Percentiles rank a stretch among this genome's conserved stretches.
These are phyloP conservation scores for Noctua janthina DNA, from an alignment of 2,888 invertebrate species.

Conservation along the genomic window DNA sequence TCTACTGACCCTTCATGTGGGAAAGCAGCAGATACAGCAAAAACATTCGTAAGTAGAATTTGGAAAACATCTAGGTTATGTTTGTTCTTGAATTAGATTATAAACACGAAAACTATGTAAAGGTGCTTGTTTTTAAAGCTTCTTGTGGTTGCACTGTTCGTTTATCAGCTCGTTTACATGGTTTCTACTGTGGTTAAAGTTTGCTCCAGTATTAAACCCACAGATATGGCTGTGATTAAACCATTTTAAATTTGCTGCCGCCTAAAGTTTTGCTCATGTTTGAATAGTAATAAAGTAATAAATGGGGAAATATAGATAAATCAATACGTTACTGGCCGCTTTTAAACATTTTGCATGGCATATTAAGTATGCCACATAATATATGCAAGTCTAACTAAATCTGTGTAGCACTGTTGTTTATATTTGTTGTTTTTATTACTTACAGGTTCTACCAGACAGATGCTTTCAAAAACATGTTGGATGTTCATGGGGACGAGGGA, in stretches of 20 bases:
- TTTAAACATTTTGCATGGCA: background rate
- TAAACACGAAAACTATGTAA: constrained; percentile 26
- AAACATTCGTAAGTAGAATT: constrained; percentile 79
- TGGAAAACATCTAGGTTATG: constrained; percentile 76
- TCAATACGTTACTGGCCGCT: background rate
- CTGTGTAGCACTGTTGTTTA: background rate
- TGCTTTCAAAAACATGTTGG: constrained; percentile 81
- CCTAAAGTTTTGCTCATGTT: constrained; percentile 21
- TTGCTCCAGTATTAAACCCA: background rate
- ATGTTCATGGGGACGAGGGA: constrained; percentile 84
- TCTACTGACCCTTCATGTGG: constrained; percentile 62
- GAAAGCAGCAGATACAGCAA: constrained; percentile 69
- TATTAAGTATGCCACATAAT: background rate
- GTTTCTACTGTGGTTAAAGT: background rate
- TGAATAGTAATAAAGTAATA: background rate
- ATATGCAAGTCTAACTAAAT: background rate
- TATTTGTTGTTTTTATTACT: background rate
- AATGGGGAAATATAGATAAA: background rate
- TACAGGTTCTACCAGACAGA: constrained; percentile 81
- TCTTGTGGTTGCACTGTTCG: background rate
- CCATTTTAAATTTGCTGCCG: constrained; percentile 5
- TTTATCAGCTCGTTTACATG: background rate
- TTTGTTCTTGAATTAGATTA: constrained; percentile 65
- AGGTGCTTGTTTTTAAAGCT: background rate
- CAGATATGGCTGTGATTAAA: no score